Percentiles rank a stretch among this genome's conserved stretches.
Conservation (phyloP, 2,113 vertebrate species). For the Zonotrichia leucophrys region DNA sequence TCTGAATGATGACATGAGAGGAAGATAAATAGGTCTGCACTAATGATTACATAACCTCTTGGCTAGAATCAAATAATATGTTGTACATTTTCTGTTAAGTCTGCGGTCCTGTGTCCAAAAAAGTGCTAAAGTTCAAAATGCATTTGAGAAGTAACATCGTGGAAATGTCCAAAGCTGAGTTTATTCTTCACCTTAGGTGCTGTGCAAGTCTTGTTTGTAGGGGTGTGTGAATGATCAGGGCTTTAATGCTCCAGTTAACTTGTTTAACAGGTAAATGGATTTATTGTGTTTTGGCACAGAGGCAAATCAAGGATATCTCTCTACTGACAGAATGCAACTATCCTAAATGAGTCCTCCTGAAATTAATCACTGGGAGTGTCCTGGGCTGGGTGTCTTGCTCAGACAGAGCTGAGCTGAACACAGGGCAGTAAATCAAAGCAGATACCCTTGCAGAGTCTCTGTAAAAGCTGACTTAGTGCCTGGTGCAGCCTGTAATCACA, state of each 20-base stretch:
- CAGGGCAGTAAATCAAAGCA: neutral
- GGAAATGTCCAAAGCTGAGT: neutral
- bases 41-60: slow-evolving; percentile 10
- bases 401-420: neutral
- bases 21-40: slow-evolving; percentile 12
- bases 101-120: neutral
- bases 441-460: neutral
- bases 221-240: neutral
- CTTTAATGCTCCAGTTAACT: neutral
- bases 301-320: neutral
- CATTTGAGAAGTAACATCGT: neutral
- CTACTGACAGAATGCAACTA: neutral
- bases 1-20: neutral
- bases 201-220: neutral
- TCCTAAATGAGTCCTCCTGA: neutral
- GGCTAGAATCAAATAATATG: neutral
- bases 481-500: neutral
- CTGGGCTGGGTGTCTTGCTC: neutral
- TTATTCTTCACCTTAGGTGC: neutral
- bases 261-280: neutral
- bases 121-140: slow-evolving; percentile 2
- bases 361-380: neutral
- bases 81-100: neutral
- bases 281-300: neutral
- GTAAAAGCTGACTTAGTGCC: neutral